These are phyloP conservation scores for Periophthalmus magnuspinnatus DNA, from an alignment of 2,797 vertebrate species.

Conservation along the genomic window DNA sequence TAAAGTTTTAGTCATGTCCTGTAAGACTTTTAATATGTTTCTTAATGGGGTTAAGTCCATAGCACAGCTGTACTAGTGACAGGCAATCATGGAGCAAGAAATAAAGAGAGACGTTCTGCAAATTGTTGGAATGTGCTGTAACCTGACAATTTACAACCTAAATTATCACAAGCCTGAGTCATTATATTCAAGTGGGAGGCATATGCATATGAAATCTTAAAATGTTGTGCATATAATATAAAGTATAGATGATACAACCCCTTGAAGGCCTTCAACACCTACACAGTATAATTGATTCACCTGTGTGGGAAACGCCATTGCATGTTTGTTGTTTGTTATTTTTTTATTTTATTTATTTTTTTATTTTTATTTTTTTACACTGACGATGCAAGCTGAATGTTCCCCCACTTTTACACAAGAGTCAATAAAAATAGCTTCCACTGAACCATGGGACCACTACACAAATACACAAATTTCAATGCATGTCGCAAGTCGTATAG, in stretches of 20 bases:
- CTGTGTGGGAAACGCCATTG: slow-evolving; percentile 13
- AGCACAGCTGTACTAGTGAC: neutral
- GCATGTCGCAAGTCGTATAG: too few species aligned
- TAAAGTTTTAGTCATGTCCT: neutral
- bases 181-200: neutral
- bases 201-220: slow-evolving; percentile 24
- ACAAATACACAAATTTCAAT: slow-evolving; percentile 25
- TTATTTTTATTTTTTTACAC: too few species aligned
- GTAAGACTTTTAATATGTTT: neutral
- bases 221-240: slow-evolving; percentile 13
- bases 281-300: slow-evolving; percentile 23
- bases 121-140: neutral
- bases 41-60: neutral
- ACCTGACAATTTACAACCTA: neutral
- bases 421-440: slow-evolving; percentile 33
- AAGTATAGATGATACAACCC: slow-evolving; percentile 9
- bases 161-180: neutral
- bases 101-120: neutral
- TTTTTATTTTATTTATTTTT: too few species aligned
- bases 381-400: slow-evolving; percentile 10
- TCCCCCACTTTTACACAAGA: slow-evolving; percentile 25
- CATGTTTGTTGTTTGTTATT: slow-evolving; percentile 7
- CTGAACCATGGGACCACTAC: slow-evolving; percentile 14
- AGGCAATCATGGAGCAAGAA: neutral
- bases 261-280: slow-evolving; percentile 27